Evolutionary conservation across 2,888 invertebrate genomes (phyloP), one percentile per base, ranked within the genome.

Genomic region (Andrena flavipes): DNA sequence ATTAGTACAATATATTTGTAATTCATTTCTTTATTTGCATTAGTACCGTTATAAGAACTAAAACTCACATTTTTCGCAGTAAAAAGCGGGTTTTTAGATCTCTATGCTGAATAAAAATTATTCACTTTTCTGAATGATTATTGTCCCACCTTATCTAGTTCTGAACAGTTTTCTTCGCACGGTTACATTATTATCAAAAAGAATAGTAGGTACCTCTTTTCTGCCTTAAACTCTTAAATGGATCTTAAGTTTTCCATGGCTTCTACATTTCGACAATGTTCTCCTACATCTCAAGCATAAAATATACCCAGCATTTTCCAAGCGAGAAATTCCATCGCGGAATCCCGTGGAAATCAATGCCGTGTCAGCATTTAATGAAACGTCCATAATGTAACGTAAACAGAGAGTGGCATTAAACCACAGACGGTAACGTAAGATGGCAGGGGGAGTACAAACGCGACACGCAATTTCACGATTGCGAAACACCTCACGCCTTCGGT

Each of bases 401-500:
- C 49, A 65, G 70, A 60, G n/a, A 23, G 10, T 6, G 13, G 23
- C 77, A 35, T 70, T 65, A 42, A 76, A 23, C 42, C 49, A 6
- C 30, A 8, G 16, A 68, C 42, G 30, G 64, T 42, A 8, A 48
- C 16, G 59, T 29, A 35, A 77, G 49, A 65, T 30, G 49, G 20
- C 20, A 20, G 56, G 16, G 23, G 10, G 62, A 62, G 75, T 62
- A 16, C 42, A 63, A 68, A 60, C 16, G 67, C 62, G 54, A 76
- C 77, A 35, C n/a, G 65, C 51, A 54, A 71, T 80, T 77, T 62
- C 42, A 62, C n/a, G 29, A 67, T 80, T 67, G 78, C 33, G 51
- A 80, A 67, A 80, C 70, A 51, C 78, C 65, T 77, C 80, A 67
- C 80, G 80, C 78, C 51, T 42, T 62, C 30, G 71, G 51, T 67